phyloP scores from a whole-genome alignment of 2,888 invertebrate genomes.

The Koerneria pararmatus region DNA sequence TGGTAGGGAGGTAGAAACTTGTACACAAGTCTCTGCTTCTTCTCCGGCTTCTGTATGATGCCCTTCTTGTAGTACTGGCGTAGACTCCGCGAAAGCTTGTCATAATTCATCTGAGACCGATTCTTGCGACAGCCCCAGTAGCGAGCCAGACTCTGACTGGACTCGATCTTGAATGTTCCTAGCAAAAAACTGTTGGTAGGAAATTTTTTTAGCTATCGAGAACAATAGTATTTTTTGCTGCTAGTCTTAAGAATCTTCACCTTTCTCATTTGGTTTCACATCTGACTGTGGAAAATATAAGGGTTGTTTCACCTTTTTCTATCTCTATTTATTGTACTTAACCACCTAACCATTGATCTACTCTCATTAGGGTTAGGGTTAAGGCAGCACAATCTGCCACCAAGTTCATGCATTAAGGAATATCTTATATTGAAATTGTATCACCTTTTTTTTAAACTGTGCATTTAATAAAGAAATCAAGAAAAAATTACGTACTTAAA shows the following conservation, averaged over 20 bases:
- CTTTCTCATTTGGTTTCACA: too few species aligned
- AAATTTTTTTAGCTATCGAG: not conserved
- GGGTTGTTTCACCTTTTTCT: too few species aligned
- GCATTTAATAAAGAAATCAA: too few species aligned
- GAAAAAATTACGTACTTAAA: too few species aligned
- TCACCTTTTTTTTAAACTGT: too few species aligned
- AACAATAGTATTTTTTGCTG: too few species aligned
- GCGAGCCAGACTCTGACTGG: constrained; percentile 91
- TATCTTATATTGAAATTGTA: constrained; percentile 23
- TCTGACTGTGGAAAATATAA: too few species aligned
- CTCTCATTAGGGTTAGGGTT: too few species aligned
- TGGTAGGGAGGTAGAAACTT: constrained; percentile 71
- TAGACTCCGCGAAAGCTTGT: constrained; percentile 93
- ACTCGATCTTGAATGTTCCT: constrained; percentile 91
- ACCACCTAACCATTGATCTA: too few species aligned
- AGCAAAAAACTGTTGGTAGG: constrained; percentile 20
- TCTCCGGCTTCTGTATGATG: constrained; percentile 97
- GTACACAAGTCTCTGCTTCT: constrained; percentile 94
- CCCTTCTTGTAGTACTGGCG: constrained; percentile 97
- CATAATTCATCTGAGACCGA: constrained; percentile 98
- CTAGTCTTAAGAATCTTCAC: too few species aligned
- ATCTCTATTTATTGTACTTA: too few species aligned
- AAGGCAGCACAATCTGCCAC: too few species aligned
- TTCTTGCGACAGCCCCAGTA: constrained; percentile 97
- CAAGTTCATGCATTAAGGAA: constrained; percentile 5